Evolutionary conservation across 2,888 invertebrate species (phyloP).

Genomic region (Diplazon laetatorius): DNA sequence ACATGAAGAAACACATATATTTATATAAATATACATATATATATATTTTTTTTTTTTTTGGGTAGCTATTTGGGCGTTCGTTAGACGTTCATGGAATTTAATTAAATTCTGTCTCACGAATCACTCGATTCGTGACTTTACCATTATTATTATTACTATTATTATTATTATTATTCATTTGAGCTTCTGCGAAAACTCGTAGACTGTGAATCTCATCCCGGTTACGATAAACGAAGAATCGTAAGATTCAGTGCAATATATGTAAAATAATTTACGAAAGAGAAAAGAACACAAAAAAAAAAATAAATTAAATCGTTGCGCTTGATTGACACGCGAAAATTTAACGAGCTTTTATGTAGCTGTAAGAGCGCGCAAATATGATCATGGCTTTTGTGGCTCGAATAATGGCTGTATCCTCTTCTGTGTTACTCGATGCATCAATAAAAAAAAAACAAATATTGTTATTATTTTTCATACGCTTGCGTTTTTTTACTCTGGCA

Average conservation of each 20-base stretch:
- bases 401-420: constrained; percentile 77
- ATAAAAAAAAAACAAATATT: too few relatives aligned
- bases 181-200: background rate
- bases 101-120: constrained; percentile 1
- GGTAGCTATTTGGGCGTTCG: constrained; percentile 20
- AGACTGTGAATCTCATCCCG: constrained; percentile 14
- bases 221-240: constrained; percentile 22
- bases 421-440: constrained; percentile 77
- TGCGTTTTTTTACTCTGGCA: constrained; percentile 74
- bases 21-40: too few relatives aligned
- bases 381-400: constrained; percentile 63
- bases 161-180: background rate
- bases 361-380: constrained; percentile 42
- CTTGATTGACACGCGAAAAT: too few relatives aligned
- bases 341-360: too few relatives aligned
- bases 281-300: background rate
- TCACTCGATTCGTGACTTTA: too few relatives aligned
- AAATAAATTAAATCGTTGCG: background rate
- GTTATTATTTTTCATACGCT: constrained; percentile 79
- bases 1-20: too few relatives aligned
- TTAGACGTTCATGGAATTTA: constrained; percentile 8
- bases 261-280: constrained; percentile 32
- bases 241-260: constrained; percentile 51
- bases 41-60: constrained; percentile 18
- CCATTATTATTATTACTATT: too few relatives aligned